These are phyloP conservation scores for Oxyteleia sp. DNA, from an alignment of 2,888 invertebrate species.

Conservation along the genomic window DNA sequence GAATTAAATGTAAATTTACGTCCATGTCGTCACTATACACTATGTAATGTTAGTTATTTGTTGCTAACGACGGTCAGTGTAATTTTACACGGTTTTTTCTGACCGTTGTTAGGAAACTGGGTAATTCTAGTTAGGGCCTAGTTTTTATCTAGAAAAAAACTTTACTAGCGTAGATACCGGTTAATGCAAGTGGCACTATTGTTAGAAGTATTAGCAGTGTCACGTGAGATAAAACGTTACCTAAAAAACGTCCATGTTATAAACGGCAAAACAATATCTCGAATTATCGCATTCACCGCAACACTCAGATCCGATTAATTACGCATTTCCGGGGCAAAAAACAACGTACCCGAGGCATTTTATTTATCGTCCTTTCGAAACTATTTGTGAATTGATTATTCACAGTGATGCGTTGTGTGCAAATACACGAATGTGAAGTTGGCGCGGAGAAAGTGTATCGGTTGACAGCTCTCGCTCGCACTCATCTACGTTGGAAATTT, in stretches of 20 bases:
- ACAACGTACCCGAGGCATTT: conserved; percentile 31
- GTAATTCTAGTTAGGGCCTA: too few species aligned
- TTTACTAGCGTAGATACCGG: too few species aligned
- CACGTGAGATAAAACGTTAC: background rate
- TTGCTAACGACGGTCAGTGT: too few species aligned
- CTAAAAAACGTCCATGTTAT: background rate
- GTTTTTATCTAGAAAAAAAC: too few species aligned
- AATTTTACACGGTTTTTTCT: too few species aligned
- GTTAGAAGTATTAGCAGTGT: background rate
- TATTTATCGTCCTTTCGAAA: conserved; percentile 47
- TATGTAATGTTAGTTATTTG: too few species aligned
- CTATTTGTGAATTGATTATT: conserved; percentile 51
- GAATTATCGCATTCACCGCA: conserved; percentile 9
- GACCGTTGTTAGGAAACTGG: too few species aligned
- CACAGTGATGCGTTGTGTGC: conserved; percentile 16
- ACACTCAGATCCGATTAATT: conserved; percentile 42
- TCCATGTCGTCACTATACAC: too few species aligned
- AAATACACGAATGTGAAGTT: conserved; percentile 29
- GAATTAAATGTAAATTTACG: too few species aligned
- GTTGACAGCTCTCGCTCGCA: conserved; percentile 25
- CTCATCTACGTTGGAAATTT: conserved; percentile 31
- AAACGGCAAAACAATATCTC: conserved; percentile 10
- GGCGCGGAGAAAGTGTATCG: conserved; percentile 38
- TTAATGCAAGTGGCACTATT: background rate
- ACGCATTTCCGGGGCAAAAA: conserved; percentile 37